These are phyloP conservation scores for Aleadryas rufinucha DNA, from an alignment of 2,113 vertebrate genomes.

Conservation along the genomic window DNA sequence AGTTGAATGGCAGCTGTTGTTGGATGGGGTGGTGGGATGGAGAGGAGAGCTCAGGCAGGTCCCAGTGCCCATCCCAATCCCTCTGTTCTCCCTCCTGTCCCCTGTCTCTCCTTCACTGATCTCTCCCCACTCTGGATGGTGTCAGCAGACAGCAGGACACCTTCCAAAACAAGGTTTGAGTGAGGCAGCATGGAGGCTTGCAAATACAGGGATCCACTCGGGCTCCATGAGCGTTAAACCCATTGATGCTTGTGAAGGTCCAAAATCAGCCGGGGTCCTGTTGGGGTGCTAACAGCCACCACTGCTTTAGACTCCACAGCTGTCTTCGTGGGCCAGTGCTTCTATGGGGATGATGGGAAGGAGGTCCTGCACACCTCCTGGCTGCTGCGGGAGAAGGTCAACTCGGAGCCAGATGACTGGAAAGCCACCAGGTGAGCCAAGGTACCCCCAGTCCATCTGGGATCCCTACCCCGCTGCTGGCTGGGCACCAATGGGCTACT, in stretches of 20 bases:
- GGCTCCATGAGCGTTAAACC: not conserved
- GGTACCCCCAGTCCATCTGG: fast-evolving
- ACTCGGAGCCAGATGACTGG: fast-evolving
- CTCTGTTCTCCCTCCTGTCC: not conserved
- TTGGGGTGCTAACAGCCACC: not conserved
- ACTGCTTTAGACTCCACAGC: not conserved
- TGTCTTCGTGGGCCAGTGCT: slow-evolving; percentile 25
- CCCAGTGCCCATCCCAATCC: too few species aligned
- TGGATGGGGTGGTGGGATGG: not conserved
- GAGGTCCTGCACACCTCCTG: slow-evolving; percentile 13
- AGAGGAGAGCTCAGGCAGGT: not conserved
- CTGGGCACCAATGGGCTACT: fast-evolving
- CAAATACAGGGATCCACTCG: fast-evolving
- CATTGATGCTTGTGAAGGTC: not conserved
- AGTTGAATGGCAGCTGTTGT: fast-evolving
- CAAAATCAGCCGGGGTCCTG: not conserved
- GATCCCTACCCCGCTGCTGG: fast-evolving
- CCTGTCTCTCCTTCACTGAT: not conserved
- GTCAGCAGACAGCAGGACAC: not conserved
- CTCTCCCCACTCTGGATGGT: not conserved
- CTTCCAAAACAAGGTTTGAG: not conserved
- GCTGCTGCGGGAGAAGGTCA: not conserved
- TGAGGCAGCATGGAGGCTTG: fast-evolving
- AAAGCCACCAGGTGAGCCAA: slow-evolving; percentile 24
- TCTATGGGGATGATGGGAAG: fast-evolving